Percentiles rank a stretch among this genome's conserved stretches.
phyloP scores from a whole-genome alignment of 2,113 vertebrate species.

The Syngnathus floridae region DNA sequence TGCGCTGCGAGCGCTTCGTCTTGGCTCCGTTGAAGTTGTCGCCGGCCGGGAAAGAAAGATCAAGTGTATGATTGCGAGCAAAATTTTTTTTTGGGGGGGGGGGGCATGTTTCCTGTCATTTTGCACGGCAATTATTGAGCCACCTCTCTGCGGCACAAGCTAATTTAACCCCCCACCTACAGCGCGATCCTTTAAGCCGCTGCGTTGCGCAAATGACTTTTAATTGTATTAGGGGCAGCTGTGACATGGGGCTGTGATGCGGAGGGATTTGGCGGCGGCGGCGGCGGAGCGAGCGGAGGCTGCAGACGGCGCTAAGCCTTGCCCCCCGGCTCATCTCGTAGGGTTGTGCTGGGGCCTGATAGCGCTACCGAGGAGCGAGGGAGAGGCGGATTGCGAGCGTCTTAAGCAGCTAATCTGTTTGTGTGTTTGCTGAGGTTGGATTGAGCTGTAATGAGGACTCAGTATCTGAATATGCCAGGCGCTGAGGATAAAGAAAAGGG shows the following conservation, averaged over 20 bases:
- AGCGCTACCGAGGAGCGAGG: constrained; percentile 66
- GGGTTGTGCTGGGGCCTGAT: constrained; percentile 77
- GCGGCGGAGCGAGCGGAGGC: constrained; percentile 64
- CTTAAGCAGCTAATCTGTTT: constrained; percentile 82
- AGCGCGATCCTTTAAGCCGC: constrained; percentile 66
- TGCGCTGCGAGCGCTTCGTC: constrained; percentile 16
- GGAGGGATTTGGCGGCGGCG: constrained; percentile 66
- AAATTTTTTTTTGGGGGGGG: background rate
- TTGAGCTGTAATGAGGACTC: constrained; percentile 80
- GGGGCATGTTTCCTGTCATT: constrained; percentile 14
- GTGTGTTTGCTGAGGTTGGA: constrained; percentile 81
- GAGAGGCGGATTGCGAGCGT: constrained; percentile 75
- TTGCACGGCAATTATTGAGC: constrained; percentile 43
- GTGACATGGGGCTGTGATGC: constrained; percentile 72
- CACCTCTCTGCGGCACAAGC: constrained; percentile 19
- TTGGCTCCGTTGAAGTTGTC: constrained; percentile 18
- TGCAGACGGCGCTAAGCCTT: constrained; percentile 71
- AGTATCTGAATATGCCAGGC: constrained; percentile 81
- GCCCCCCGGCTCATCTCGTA: constrained; percentile 75
- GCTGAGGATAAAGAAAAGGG: constrained; percentile 67
- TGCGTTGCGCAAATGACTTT: constrained; percentile 77
- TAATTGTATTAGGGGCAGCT: constrained; percentile 80
- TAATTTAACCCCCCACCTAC: constrained; percentile 46
- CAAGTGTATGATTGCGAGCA: constrained; percentile 20
- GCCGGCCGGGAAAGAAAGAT: constrained; percentile 15